Percentiles rank a stretch among this genome's conserved stretches.
Evolutionary conservation across 1,140 invertebrate genomes (phyloP).

Genomic region (Euborellia annulipes): DNA sequence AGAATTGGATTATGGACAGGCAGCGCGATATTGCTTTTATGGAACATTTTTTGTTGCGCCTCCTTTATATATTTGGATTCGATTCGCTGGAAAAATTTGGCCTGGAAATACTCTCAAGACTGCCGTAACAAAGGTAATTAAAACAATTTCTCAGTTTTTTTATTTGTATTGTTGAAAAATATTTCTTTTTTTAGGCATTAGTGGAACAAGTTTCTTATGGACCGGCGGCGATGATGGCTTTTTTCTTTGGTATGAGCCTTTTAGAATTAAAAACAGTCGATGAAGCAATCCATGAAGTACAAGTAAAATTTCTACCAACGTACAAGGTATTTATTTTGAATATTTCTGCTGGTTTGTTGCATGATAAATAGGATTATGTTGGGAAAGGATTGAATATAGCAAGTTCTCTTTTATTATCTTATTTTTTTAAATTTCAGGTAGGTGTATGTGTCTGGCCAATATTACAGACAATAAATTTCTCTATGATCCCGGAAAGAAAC

Average conservation of each 20-base stretch:
- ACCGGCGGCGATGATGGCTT: constrained; percentile 60
- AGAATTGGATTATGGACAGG: constrained; percentile 36
- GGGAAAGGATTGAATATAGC: too few species aligned
- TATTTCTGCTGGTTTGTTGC: too few species aligned
- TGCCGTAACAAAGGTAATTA: constrained; percentile 3
- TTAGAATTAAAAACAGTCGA: constrained; percentile 52
- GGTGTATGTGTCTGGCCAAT: constrained; percentile 20
- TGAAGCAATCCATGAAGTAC: constrained; percentile 49
- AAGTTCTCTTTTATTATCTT: not conserved
- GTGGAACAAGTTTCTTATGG: constrained; percentile 69
- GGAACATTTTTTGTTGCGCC: constrained; percentile 54
- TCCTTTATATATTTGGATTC: constrained; percentile 45
- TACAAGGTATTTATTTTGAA: constrained; percentile 72
- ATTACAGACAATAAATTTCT: constrained; percentile 22
- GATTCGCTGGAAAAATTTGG: constrained; percentile 4
- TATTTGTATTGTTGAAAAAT: not conserved
- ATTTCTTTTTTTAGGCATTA: constrained; percentile 5
- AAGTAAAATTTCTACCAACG: constrained; percentile 59
- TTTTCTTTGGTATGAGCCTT: constrained; percentile 66
- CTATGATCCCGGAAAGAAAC: constrained; percentile 20
- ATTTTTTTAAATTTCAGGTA: constrained; percentile 12
- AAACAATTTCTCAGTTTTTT: not conserved
- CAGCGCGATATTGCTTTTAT: constrained; percentile 45
- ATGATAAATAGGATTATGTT: too few species aligned
- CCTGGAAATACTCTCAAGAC: not conserved